Conservation (phyloP, 2,113 vertebrate genomes). For the Machaerirhynchus nigripectus region DNA sequence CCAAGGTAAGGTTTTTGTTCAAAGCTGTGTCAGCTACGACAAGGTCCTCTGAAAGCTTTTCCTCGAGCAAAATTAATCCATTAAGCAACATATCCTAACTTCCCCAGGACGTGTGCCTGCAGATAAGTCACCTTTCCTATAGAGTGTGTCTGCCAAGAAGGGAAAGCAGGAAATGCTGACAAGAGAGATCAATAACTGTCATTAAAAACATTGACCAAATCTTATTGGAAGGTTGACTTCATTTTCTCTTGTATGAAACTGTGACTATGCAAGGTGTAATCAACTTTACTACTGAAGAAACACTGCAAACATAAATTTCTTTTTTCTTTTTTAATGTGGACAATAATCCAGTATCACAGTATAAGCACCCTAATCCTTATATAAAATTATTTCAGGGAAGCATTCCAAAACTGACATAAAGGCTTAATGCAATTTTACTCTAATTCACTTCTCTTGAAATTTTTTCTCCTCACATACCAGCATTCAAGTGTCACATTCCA, state of each 20-base stretch:
- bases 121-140: neutral
- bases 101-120: neutral
- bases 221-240: neutral
- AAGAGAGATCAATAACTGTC: constrained; percentile 4
- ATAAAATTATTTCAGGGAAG: neutral
- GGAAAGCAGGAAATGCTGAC: neutral
- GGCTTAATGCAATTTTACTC: neutral
- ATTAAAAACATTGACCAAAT: constrained; percentile 10
- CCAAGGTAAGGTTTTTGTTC: neutral
- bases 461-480: neutral
- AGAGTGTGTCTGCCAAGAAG: neutral
- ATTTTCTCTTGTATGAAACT: neutral
- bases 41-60: constrained; percentile 29
- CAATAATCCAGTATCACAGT: neutral
- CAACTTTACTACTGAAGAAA: neutral
- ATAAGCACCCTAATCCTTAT: neutral
- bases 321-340: neutral
- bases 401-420: neutral
- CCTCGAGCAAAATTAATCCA: constrained; percentile 16
- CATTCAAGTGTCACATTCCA: neutral
- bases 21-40: neutral
- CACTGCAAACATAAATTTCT: neutral
- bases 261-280: neutral
- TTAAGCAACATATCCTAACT: constrained; percentile 17
- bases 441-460: neutral